phyloP scores from a whole-genome alignment of 2,797 vertebrate genomes.

The Megalops cyprinoides region DNA sequence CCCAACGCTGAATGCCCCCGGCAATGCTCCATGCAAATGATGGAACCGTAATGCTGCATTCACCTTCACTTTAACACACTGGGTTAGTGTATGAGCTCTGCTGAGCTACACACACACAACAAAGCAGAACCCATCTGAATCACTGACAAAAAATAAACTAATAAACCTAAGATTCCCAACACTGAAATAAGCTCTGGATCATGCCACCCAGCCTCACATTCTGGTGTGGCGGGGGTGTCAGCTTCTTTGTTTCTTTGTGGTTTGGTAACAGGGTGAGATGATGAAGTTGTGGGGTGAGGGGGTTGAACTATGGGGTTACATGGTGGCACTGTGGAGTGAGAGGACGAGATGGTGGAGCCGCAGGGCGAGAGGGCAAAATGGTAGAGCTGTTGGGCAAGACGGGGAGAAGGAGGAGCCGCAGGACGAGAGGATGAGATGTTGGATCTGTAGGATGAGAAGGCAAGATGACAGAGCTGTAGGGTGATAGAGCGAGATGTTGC shows the following conservation, averaged over 20 bases:
- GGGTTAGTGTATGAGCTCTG: neutral
- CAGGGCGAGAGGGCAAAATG: neutral
- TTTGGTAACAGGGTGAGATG: too few relatives aligned
- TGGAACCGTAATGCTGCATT: conserved; percentile 7
- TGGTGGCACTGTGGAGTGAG: too few relatives aligned
- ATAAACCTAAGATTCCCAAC: neutral
- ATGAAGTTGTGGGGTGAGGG: too few relatives aligned
- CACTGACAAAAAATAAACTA: neutral
- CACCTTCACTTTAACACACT: neutral
- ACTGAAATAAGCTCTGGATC: neutral
- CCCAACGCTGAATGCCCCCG: neutral
- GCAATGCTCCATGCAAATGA: neutral
- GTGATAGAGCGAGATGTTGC: too few relatives aligned
- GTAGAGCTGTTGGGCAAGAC: neutral
- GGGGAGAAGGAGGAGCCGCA: neutral
- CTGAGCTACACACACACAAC: neutral
- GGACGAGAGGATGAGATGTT: too few relatives aligned
- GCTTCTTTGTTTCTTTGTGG: too few relatives aligned
- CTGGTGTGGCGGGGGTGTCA: too few relatives aligned
- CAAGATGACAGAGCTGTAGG: too few relatives aligned
- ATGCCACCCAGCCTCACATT: neutral
- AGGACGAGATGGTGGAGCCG: neutral
- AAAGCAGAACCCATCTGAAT: neutral
- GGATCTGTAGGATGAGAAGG: neutral
- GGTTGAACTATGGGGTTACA: too few relatives aligned